Evolutionary conservation across 1,140 invertebrate genomes (phyloP), one percentile per base, ranked within the genome.

Genomic region (Hylaeus anthracinus): DNA sequence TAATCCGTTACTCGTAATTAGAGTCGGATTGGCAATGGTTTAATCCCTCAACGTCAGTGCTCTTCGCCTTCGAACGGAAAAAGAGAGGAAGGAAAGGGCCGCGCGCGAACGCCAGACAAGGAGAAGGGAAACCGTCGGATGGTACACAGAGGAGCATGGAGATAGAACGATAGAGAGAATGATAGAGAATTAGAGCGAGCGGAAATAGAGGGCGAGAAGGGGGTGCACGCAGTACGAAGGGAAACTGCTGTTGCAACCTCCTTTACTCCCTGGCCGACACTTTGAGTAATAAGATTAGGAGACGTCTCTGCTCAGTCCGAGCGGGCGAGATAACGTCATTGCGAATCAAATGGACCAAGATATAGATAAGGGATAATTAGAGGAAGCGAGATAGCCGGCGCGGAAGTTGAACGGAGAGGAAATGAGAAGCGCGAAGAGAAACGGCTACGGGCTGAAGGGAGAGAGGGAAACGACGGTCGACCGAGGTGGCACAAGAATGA

Each of bases 281-380:
- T 93, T 92, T 92, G 91, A 92, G 91, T 93, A 93, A 93, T 92
- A 93, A 93, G 92, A 92, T 86, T 92, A 93, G 90, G 86, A 91
- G 89, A 88, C 82, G 86, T 88, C 86, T 91, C 90, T 91, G 90
- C 85, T 87, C 86, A 86, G 88, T 92, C 91, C 89, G 90, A 91
- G 90, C 89, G 70, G 86, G 87, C 86, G 81, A 92, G 92, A 93
- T 93, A 92, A 92, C 91, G 91, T 92, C 91, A 92, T 92, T 92
- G 90, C 89, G 89, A 91, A 90, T 90, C 91, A 93, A 93, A 93
- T 92, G 91, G 92, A 93, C 89, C 91, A 89, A 92, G 91, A 92
- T 93, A 92, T 92, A 92, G 92, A 92, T 92, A 93, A 93, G 88
- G 91, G 92, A 93, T 93, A 93, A 93, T 93, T 93, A 93, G 91